Base-by-base conservation (phyloP, 2,888 invertebrate species). In the Tholera decimalis region DNA sequence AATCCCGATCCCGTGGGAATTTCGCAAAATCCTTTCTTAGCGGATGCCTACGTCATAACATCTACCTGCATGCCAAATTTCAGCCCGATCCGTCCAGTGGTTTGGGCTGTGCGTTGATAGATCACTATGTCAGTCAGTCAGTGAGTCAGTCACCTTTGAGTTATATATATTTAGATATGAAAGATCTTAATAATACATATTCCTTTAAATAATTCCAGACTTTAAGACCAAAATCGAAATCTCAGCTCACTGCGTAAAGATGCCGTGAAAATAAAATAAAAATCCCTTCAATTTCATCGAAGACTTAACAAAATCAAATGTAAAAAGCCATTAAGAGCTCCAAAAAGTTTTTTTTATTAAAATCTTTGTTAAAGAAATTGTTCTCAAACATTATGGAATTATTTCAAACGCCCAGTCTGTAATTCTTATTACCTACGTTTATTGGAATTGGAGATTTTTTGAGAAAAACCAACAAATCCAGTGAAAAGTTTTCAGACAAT, bases 311-410 rank as follows among this genome's bases (percentile, higher is more conserved):
- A 72, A 80, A 80, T 80, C 79, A 79, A 80, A 80, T 56, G 79
- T 69, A 63, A 78, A 77, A 80, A 73, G 79, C 81, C 79, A 80
- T 80, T 76, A 80, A 54, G 66, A 77, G 62, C 61, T 78, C 41
- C 44, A 33, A 51, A 71, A 28, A n/a, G n/a, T n/a, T n/a, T 78
- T 83, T 82, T 79, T 71, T 78, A 83, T 76, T 83, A 80, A 83
- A 83, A 75, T 66, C 63, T 65, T 71, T 76, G 46, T 47, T 59
- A 72, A 59, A 53, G 63, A 78, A 80, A 78, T 76, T 76, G 69
- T 74, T 80, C 46, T 15, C 46, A 53, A 74, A 70, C 65, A 73
- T 82, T 74, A 76, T 64, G 59, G 61, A 78, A 74, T 81, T 66
- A 83, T 76, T 70, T 71, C 57, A 70, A 75, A 69, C 64, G 74